A percentile compares a stretch with the other conserved stretches of the same genome.
phyloP scores from a whole-genome alignment of 2,888 invertebrate species.

The Heliconius ethilla region DNA sequence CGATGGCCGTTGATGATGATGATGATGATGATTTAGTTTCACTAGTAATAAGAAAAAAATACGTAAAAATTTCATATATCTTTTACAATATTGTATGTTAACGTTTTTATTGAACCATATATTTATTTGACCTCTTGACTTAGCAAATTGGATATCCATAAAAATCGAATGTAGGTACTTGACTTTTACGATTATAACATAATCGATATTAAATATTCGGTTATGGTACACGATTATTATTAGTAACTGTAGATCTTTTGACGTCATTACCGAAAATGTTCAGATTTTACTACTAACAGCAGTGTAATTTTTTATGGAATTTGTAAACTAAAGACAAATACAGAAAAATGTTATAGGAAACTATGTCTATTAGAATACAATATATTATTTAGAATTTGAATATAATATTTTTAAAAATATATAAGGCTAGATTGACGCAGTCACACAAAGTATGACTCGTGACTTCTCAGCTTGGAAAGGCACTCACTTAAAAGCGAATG shows the following conservation, averaged over 20 bases:
- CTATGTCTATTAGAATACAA: too few relatives aligned
- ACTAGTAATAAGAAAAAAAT: constrained; percentile 30
- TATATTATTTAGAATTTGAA: too few relatives aligned
- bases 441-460: too few relatives aligned
- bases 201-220: constrained; percentile 15
- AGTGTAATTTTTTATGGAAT: neutral
- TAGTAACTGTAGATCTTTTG: neutral
- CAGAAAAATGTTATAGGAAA: too few relatives aligned
- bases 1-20: too few relatives aligned
- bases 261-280: neutral
- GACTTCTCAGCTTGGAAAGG: too few relatives aligned
- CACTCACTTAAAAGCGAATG: too few relatives aligned
- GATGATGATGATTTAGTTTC: too few relatives aligned
- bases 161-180: constrained; percentile 32
- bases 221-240: constrained; percentile 31
- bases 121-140: constrained; percentile 43
- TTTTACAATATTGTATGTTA: constrained; percentile 31
- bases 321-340: too few relatives aligned
- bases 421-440: too few relatives aligned
- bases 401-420: too few relatives aligned
- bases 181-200: constrained; percentile 39
- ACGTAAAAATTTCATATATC: constrained; percentile 35
- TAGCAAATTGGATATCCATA: constrained; percentile 40
- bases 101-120: constrained; percentile 36
- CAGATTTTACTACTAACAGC: neutral